Conservation (phyloP, 2,888 invertebrate genomes). For the Sympetrum striolatum region DNA sequence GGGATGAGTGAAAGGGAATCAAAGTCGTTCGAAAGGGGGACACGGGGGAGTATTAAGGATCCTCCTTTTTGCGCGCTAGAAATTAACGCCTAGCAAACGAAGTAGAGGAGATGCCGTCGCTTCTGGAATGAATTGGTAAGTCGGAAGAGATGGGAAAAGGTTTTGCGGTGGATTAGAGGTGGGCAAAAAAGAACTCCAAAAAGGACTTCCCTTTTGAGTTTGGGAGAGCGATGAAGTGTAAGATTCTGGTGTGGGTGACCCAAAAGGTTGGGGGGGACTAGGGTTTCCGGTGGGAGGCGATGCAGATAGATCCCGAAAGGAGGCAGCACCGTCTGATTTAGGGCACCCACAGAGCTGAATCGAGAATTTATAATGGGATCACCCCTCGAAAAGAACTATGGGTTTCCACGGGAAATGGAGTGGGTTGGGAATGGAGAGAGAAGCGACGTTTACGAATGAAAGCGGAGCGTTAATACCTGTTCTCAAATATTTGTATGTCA, state of each 20-base stretch:
- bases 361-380: neutral
- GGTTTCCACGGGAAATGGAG: neutral
- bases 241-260: neutral
- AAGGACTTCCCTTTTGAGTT: neutral
- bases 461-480: neutral
- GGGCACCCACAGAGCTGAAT: neutral
- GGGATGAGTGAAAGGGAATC: neutral
- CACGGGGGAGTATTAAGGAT: neutral
- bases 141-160: neutral
- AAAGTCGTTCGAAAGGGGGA: neutral
- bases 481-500: neutral
- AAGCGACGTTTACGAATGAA: neutral
- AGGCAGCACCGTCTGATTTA: neutral
- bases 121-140: neutral
- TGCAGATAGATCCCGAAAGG: neutral
- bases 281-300: neutral
- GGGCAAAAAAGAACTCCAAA: neutral
- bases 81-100: neutral
- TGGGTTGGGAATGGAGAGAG: neutral
- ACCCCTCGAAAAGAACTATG: neutral
- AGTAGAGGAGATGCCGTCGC: neutral
- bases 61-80: neutral
- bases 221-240: neutral
- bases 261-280: neutral
- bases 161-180: neutral